Evolutionary conservation across 2,888 invertebrate genomes (phyloP), one percentile per base, ranked within the genome.

Genomic region (Luffia ferchaultella): DNA sequence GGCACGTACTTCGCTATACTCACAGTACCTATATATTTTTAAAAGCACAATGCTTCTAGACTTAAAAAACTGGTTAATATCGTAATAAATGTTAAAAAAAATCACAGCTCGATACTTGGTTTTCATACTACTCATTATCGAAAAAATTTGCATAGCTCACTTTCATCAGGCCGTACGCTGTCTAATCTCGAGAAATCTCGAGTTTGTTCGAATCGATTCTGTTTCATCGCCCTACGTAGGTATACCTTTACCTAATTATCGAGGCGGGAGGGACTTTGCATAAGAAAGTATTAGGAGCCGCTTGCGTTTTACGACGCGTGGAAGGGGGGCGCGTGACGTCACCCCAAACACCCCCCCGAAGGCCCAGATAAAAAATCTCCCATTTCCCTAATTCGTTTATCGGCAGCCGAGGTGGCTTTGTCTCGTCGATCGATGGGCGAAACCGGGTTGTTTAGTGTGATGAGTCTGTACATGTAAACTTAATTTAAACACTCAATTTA

Each of bases 311-410:
- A 80, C 79, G 79, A 78, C 79, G 80, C 82, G 78, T 78, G 79
- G 73, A 75, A 62, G 42, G 45, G 18, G 19, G 17, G 50, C 53
- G 53, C 16, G 20, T 20, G 46, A 46, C 46, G 46, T 17, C 46
- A 19, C 51, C 55, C 57, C 57, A 30, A 18, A 19, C 46, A 47
- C 20, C 52, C 55, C 58, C 57, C 71, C 70, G 62, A 57, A 70
- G 72, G 72, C 73, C 76, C 77, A 79, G 82, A 82, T 82, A 83
- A 83, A 83, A 83, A 83, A 83, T 83, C 82, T 82, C 80, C 82
- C 79, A 80, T 82, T 82, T 82, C 82, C 82, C 82, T 83, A 83
- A 83, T 83, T 83, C 82, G 82, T 83, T 83, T 83, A 83, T 83
- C 82, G 82, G 72, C 70, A 67, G 72, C 73, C 64, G 69, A 30